These are phyloP conservation scores for Dasypolia templi DNA, from an alignment of 2,888 invertebrate genomes.

Conservation along the genomic window DNA sequence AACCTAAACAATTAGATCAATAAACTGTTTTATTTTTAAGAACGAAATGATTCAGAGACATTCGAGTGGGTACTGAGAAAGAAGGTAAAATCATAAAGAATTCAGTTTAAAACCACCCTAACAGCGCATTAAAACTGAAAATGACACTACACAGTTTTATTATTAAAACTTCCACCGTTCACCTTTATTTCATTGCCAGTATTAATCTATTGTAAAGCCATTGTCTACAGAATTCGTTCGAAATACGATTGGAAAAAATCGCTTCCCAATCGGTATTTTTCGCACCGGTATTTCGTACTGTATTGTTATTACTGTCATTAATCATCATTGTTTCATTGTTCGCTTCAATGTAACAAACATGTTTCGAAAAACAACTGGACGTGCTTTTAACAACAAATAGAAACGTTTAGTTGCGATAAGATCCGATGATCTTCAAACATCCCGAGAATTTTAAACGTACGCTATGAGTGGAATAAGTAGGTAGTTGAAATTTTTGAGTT, in stretches of 20 bases:
- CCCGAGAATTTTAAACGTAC: slow-evolving; percentile 47
- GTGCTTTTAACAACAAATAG: slow-evolving; percentile 56
- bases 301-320: slow-evolving; percentile 59
- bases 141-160: no score
- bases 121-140: not conserved
- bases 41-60: not conserved
- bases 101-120: not conserved
- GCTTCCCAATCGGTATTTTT: slow-evolving; percentile 43
- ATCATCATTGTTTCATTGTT: slow-evolving; percentile 64
- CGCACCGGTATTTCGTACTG: slow-evolving; percentile 42
- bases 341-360: slow-evolving; percentile 47
- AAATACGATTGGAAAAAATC: slow-evolving; percentile 40
- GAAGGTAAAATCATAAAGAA: not conserved
- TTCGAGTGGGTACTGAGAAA: not conserved
- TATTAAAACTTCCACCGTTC: no score
- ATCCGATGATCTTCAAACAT: slow-evolving; percentile 25
- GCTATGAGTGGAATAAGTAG: not conserved
- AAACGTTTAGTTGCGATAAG: slow-evolving; percentile 36
- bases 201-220: slow-evolving; percentile 22
- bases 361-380: slow-evolving; percentile 55
- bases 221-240: slow-evolving; percentile 24
- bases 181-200: slow-evolving; percentile 41
- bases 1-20: slow-evolving; percentile 34
- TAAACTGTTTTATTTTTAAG: slow-evolving; percentile 2
- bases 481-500: not conserved